Evolutionary conservation across 2,113 vertebrate genomes (phyloP).

Genomic region (Pan paniscus): DNA sequence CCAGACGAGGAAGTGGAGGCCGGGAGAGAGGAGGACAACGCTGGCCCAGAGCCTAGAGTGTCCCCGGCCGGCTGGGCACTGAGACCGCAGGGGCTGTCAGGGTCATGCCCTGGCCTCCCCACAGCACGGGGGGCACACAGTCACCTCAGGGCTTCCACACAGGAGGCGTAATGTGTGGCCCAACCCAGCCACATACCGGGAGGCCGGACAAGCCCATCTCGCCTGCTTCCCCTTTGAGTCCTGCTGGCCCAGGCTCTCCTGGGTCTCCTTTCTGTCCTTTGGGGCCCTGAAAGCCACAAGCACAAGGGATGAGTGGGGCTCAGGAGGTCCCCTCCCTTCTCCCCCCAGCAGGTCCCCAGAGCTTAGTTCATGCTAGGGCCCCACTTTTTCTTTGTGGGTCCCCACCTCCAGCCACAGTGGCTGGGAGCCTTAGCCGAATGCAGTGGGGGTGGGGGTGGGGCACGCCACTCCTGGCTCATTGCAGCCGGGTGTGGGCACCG

Average conservation of each 20-base stretch:
- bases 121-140: not conserved
- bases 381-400: not conserved
- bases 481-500: not conserved
- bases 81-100: not conserved
- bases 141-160: not conserved
- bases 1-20: not conserved
- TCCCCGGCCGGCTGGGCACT: too few species aligned
- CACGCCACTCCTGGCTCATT: not conserved
- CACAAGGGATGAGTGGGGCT: not conserved
- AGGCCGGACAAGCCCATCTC: conserved; percentile 91
- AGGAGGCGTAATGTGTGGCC: not conserved
- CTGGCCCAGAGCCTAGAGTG: not conserved
- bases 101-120: not conserved
- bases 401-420: not conserved
- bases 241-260: conserved; percentile 86
- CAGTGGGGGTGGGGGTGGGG: not conserved
- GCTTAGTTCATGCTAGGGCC: not conserved
- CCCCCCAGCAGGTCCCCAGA: rapidly evolving
- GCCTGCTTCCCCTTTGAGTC: conserved; percentile 91
- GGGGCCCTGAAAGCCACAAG: conserved; percentile 84
- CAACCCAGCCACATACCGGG: conserved; percentile 83
- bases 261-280: conserved; percentile 90
- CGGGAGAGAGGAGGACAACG: not conserved
- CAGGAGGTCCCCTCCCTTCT: not conserved
- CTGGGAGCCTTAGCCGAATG: not conserved